phyloP scores from a whole-genome alignment of 2,797 vertebrate species.

The Rallus crepitans region DNA sequence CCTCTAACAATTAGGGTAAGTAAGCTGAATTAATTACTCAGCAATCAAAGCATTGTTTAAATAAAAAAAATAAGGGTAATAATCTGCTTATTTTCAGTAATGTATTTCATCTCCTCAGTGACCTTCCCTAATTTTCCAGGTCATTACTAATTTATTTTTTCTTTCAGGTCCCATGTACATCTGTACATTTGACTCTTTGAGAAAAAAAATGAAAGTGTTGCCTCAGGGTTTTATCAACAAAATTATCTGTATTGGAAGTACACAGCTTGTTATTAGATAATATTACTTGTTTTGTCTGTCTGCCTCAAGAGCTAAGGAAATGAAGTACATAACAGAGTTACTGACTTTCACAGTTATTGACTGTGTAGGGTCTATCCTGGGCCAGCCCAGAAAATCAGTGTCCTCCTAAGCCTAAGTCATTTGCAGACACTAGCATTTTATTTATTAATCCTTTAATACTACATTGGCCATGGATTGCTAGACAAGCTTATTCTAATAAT shows the following conservation, averaged over 20 bases:
- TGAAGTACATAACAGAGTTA: not conserved
- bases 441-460: not conserved
- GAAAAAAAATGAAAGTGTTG: not conserved
- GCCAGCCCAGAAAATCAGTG: not conserved
- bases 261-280: not conserved
- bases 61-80: not conserved
- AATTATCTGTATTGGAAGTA: not conserved
- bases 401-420: not conserved
- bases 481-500: not conserved
- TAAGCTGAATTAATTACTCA: not conserved
- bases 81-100: not conserved
- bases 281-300: not conserved
- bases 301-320: not conserved
- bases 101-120: not conserved
- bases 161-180: not conserved
- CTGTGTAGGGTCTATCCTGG: not conserved
- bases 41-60: not conserved
- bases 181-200: not conserved
- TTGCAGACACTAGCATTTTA: not conserved
- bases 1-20: not conserved
- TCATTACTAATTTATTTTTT: not conserved
- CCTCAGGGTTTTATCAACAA: not conserved
- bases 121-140: not conserved
- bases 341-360: too few species aligned
- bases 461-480: not conserved